Base-by-base conservation (phyloP, 2,113 vertebrate species). In the Pygoscelis antarcticus region DNA sequence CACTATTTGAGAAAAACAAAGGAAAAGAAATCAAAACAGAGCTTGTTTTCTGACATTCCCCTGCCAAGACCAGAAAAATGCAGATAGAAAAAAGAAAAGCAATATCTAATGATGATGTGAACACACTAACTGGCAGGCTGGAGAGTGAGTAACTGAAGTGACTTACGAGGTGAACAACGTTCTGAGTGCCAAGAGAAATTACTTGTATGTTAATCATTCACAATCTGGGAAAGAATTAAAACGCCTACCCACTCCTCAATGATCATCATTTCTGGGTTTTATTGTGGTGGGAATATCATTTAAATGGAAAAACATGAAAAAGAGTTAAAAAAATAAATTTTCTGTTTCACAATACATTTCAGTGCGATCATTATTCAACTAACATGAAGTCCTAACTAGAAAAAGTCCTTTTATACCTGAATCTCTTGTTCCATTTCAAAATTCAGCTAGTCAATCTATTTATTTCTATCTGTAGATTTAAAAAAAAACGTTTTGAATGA, bases 201-300 rank as follows among this genome's bases (percentile, higher is more conserved):
- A 95, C 55, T 91, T 92, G 60, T 78, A 93, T 94, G 90, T 96
- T 96, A 96, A 96, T 95, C 91, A 97, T 95, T 96, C 85, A 97
- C 68, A 89, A 51, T 81, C 95, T 97, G 89, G 75, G 80, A 97
- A 87, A 97, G 58, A 96, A 98, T 97, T 95, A 95, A 97, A 97
- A 97, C 2, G 10, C 93, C 90, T 95, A 93, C 89, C 66, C 88
- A 89, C 86, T 95, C 92, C 57, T 95, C 96, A 95, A 0, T 55
- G 26, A 84, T 52, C 27, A 54, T 40, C 4, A 47, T 57, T 91
- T 72, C 77, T 87, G 65, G 19, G 10, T 11, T 62, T 94, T 75
- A 49, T 19, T 71, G 23, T 62, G n/a, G 23, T 16, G 8, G 23
- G 46, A 87, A 36, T 76, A 81, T 78, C 74, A 82, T 49, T 91